Evolutionary conservation across 1,140 invertebrate species (phyloP), one percentile per base, ranked within the genome.

Genomic region (Trinorchestia longiramus): DNA sequence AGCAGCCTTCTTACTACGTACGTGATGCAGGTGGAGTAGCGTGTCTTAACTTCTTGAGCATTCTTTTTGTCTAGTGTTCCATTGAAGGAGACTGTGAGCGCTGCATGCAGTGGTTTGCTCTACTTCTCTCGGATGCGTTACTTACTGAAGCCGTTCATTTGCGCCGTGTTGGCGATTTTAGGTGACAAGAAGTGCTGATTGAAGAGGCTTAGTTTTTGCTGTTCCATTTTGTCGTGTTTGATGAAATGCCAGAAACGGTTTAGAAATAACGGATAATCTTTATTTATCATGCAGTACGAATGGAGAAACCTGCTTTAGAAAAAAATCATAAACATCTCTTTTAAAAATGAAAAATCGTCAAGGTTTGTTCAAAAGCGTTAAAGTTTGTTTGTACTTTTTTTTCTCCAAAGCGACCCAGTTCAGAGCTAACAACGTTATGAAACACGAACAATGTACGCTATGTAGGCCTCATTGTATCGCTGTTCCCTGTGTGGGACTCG

Each of bases 1-100:
- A 77, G 62, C 62, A 19, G 62, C 15, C 62, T 77, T 77, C 62
- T 77, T 77, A 77, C 62, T 77, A 77, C 62, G 62, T 90, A 90
- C 88, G 88, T 90, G 88, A 90, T 90, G 88, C 88, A 90, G 41
- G 88, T 42, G 43, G 88, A 43, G 41, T 90, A 41, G 88, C 11
- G 88, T 90, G 88, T 90, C 88, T 90, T 42, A 90, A 77, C 62
- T n/a, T n/a, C n/a, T 77, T 77, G 41, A 90, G 88, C 88, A 90
- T 41, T 41, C 88, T 90, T 90, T 90, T 90, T 90, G 43, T 41
- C 43, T 43, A 90, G 88, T 90, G n/a, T 90, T 90, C 88, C 88
- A 90, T 90, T 90, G 88, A 90, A 42, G 88, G 88, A 41, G 43
- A 17, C 3, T 90, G n/a, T 36, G 62, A 77, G 62, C 62, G 28